These are phyloP conservation scores for Syrphus vitripennis DNA, from an alignment of 2,888 invertebrate species.

Conservation along the genomic window DNA sequence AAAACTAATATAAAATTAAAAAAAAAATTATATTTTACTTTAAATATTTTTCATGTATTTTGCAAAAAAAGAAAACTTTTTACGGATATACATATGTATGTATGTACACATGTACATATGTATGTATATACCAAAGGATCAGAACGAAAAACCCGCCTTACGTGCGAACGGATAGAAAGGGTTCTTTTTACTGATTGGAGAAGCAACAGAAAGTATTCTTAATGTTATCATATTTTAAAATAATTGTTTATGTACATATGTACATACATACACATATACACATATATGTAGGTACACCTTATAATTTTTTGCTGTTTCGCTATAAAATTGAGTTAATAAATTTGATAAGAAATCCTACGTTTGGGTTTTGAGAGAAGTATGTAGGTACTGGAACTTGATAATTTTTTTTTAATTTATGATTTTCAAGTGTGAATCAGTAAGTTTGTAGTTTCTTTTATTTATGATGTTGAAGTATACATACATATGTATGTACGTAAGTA, in stretches of 20 bases:
- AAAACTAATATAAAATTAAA: neutral
- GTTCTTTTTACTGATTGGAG: conserved; percentile 50
- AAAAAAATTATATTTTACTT: neutral
- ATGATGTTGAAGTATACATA: neutral
- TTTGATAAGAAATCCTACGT: conserved; percentile 66
- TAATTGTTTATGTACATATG: conserved; percentile 56
- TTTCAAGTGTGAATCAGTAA: conserved; percentile 77
- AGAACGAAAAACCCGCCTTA: conserved; percentile 16
- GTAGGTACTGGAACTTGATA: conserved; percentile 40
- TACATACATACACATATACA: no score
- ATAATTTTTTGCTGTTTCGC: conserved; percentile 53
- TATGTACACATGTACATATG: no score
- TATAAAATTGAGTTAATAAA: conserved; percentile 55
- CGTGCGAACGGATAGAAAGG: conserved; percentile 44
- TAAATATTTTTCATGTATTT: no score
- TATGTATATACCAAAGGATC: conserved; percentile 6
- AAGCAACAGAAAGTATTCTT: conserved; percentile 50
- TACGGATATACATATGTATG: no score
- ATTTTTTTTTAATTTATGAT: conserved; percentile 38
- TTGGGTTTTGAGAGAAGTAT: conserved; percentile 29
- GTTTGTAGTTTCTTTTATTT: neutral
- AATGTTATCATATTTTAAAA: conserved; percentile 40
- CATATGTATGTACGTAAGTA: neutral
- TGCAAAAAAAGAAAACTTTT: neutral
- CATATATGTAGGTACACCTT: conserved; percentile 48